A percentile compares a stretch with the other conserved stretches of the same genome.
Conservation (phyloP, 1,140 invertebrate genomes). For the Aphaenogaster floridana region DNA sequence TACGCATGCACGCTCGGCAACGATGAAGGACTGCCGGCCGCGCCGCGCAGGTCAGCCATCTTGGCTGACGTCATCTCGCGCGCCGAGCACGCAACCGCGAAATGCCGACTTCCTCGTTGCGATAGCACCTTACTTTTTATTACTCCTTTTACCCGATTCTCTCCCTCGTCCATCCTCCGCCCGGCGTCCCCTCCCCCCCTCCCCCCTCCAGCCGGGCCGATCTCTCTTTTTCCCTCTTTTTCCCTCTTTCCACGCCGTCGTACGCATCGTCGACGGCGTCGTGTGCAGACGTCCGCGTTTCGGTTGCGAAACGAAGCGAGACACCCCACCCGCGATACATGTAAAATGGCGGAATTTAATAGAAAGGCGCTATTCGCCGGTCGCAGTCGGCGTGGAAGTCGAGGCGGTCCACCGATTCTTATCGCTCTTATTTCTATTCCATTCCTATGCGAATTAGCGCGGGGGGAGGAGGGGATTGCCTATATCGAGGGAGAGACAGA, state of each 20-base stretch:
- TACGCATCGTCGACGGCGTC: slow-evolving; percentile 46
- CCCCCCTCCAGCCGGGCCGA: neutral
- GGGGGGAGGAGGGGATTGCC: slow-evolving; percentile 28
- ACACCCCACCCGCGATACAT: slow-evolving; percentile 73
- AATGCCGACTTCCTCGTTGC: slow-evolving; percentile 77
- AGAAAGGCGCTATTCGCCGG: slow-evolving; percentile 74
- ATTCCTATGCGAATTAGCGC: neutral
- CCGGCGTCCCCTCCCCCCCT: neutral
- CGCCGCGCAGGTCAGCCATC: slow-evolving; percentile 71
- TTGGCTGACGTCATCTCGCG: slow-evolving; percentile 75
- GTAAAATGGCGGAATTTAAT: slow-evolving; percentile 79
- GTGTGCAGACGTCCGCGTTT: slow-evolving; percentile 59
- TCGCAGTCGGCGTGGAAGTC: slow-evolving; percentile 49
- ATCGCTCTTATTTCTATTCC: slow-evolving; percentile 58
- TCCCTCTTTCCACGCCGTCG: neutral
- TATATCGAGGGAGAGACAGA: neutral
- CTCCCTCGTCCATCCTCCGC: slow-evolving; percentile 40
- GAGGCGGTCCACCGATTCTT: slow-evolving; percentile 66
- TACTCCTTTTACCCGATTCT: slow-evolving; percentile 48
- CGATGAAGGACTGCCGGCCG: slow-evolving; percentile 61
- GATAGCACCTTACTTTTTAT: slow-evolving; percentile 76
- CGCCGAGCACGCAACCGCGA: slow-evolving; percentile 76
- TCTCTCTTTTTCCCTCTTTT: slow-evolving; percentile 39
- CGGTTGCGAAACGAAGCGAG: slow-evolving; percentile 75
- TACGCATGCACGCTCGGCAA: slow-evolving; percentile 62